Base-by-base conservation (phyloP, 1,140 invertebrate genomes). In the Mylabris phalerata region DNA sequence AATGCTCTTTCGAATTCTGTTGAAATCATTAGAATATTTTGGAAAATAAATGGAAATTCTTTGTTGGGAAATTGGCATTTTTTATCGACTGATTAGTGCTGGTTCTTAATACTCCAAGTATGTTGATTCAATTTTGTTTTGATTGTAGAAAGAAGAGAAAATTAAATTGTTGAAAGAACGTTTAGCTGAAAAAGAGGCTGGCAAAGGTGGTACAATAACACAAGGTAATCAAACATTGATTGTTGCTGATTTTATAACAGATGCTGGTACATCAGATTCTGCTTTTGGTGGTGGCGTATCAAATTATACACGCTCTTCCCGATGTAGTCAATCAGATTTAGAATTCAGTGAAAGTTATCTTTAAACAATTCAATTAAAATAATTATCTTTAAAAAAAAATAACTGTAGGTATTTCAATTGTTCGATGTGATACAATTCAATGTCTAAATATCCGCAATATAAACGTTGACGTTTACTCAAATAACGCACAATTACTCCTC, bases 331-430 rank as follows among this genome's bases (percentile, higher is more conserved):
- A 67, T 90, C 89, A 44, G 89, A 92, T 75, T 82, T 88, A 71
- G 89, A 92, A 72, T 90, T 92, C 72, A 92, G 89, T 50, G 90
- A 92, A 72, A 92, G 89, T 66, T 93, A 92, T 73, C 79, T 92
- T 59, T 92, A 85, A 83, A 64, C 44, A 9, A 42, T 11, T n/a
- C 19, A 19, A 19, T 19, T 19, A 19, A 19, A 19, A 19, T 2
- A 42, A 42, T 42, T 42, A 32, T 32, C 19, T 32, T 32, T 5
- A 32, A 32, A 32, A 32, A 4, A 32, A 7, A 32, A 32, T 5
- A 32, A 32, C 32, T 1, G 32, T 32, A 32, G 4, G 1, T 32
- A 32, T 32, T 19, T 32, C 32, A 3, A 32, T 32, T 3, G 2
- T 32, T 4, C 7, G 4, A 5, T 7, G 32, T 32, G 32, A 5